Base-by-base conservation (phyloP, 2,113 vertebrate species). In the Hiodon alosoides region DNA sequence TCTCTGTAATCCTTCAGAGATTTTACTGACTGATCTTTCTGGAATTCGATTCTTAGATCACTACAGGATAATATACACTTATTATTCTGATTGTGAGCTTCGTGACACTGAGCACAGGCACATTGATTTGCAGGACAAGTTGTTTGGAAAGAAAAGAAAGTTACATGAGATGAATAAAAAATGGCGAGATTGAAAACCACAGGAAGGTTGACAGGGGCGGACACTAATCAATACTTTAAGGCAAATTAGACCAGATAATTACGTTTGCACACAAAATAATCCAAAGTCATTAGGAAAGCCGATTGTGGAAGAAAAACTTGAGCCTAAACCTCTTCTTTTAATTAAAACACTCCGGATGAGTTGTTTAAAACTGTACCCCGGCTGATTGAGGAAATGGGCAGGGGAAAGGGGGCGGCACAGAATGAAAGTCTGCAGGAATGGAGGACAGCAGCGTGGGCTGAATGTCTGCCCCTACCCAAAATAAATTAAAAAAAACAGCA, bases 201-300 rank as follows among this genome's bases (percentile, higher is more conserved):
- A 67, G 70, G 67, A 85, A 76, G 74, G 61, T 79, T 74, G 76
- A 76, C 75, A 73, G 76, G 9, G 54, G 73, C 50, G 74, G 77
- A 67, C 70, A 75, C 64, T 73, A 78, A 83, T 81, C 81, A 59
- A 83, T 84, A 76, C 7, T 74, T 73, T 79, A 80, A 79, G 77
- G 77, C 70, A 81, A 83, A 81, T 84, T 83, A 79, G 75, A 68
- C 67, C 58, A 62, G 75, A 50, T 83, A 81, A 82, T 78, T 81
- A 81, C 77, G 76, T 81, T 83, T 81, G 72, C 78, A 76, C 78
- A 77, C 75, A 58, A 81, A 81, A 80, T 81, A 83, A 83, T 80
- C 78, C 80, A 79, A 82, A 82, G 77, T 80, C 80, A 84, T 80
- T 84, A 83, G 58, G 67, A 79, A 79, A 81, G 77, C 77, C 77